phyloP scores from a whole-genome alignment of 2,888 invertebrate genomes.

The Tipula vernalis region DNA sequence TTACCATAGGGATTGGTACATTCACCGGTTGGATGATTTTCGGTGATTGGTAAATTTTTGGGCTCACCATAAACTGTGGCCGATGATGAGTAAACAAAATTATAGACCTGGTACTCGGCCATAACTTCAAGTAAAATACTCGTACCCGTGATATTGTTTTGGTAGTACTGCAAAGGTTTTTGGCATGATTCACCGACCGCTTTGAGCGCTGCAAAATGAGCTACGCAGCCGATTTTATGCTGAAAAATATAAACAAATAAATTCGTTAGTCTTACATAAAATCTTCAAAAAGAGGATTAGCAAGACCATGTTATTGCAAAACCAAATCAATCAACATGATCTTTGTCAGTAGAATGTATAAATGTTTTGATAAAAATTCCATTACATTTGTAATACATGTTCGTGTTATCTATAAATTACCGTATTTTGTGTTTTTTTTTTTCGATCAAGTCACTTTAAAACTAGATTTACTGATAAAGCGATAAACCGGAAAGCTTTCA shows the following conservation, averaged over 20 bases:
- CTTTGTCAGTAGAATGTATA: not conserved
- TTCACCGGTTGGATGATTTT: constrained; percentile 71
- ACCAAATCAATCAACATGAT: not conserved
- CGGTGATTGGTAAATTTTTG: constrained; percentile 69
- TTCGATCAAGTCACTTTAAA: not conserved
- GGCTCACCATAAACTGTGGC: constrained; percentile 92
- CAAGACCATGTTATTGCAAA: not conserved
- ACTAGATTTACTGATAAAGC: not conserved
- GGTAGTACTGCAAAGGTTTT: constrained; percentile 79
- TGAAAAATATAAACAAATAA: constrained; percentile 33
- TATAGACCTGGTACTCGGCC: constrained; percentile 42
- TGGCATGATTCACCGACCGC: constrained; percentile 87
- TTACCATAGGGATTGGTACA: constrained; percentile 90
- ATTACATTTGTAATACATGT: not conserved
- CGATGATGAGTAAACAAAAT: constrained; percentile 73
- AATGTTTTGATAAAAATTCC: not conserved
- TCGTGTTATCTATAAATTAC: not conserved
- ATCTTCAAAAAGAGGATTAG: not conserved
- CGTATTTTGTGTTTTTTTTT: not conserved
- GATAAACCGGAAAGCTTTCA: not conserved
- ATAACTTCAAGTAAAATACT: constrained; percentile 68
- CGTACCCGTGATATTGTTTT: constrained; percentile 77
- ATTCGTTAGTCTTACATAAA: not conserved
- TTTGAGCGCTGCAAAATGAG: constrained; percentile 92
- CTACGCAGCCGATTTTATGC: constrained; percentile 73